Conservation (phyloP, 2,888 invertebrate species). For the Lissonota sp. region DNA sequence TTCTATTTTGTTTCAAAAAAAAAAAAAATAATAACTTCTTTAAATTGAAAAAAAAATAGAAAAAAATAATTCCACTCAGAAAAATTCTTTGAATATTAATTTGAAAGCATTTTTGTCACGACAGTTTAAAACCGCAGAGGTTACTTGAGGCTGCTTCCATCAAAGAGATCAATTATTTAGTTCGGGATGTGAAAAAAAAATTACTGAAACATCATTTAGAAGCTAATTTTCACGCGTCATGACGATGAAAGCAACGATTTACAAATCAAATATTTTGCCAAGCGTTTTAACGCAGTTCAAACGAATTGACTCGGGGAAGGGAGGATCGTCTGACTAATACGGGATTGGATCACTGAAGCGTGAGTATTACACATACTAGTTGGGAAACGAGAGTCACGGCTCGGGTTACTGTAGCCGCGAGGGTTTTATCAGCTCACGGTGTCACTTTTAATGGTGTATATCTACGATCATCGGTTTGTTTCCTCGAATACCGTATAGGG, state of each 20-base stretch:
- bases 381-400: slow-evolving; percentile 3
- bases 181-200: not conserved
- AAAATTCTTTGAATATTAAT: too few relatives aligned
- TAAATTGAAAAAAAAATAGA: too few relatives aligned
- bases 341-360: too few relatives aligned
- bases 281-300: not conserved
- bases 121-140: not conserved
- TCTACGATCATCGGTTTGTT: not conserved
- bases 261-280: slow-evolving; percentile 23
- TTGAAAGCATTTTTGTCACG: not conserved
- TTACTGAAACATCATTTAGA: not conserved
- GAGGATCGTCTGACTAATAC: too few relatives aligned
- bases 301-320: not conserved
- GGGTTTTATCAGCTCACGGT: slow-evolving; percentile 6
- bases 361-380: slow-evolving; percentile 21
- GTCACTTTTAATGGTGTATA: slow-evolving; percentile 1
- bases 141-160: not conserved
- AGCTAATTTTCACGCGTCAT: not conserved
- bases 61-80: too few relatives aligned
- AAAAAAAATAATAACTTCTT: too few relatives aligned
- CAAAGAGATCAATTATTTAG: not conserved
- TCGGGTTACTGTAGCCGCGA: not conserved
- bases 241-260: slow-evolving; percentile 7
- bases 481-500: not conserved
- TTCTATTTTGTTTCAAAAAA: too few relatives aligned